These are phyloP conservation scores for Cochlearius cochlearius DNA, from an alignment of 2,113 vertebrate genomes.

Conservation along the genomic window DNA sequence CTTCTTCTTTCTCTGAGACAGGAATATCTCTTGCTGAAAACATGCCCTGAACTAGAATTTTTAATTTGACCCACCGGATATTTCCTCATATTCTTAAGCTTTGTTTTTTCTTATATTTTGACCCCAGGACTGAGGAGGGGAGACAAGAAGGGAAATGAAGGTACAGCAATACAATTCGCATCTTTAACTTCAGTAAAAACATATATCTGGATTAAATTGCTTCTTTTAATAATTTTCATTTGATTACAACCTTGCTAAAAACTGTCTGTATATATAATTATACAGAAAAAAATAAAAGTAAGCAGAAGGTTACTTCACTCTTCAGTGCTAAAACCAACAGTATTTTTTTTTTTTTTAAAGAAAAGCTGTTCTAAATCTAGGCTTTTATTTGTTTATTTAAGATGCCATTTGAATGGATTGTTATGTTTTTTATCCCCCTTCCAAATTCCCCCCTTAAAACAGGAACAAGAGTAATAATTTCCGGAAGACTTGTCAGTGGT, in stretches of 20 bases:
- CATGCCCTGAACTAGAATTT: background rate
- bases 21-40: background rate
- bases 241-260: background rate
- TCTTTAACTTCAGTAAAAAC: background rate
- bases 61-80: background rate
- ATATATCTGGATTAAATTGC: background rate
- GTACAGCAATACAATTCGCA: background rate
- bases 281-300: background rate
- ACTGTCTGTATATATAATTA: background rate
- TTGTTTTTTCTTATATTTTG: background rate
- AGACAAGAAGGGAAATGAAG: background rate
- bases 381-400: background rate
- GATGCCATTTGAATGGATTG: rapidly evolving
- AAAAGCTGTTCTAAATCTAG: background rate
- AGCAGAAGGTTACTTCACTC: background rate
- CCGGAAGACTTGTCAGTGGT: background rate
- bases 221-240: background rate
- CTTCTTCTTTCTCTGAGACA: background rate
- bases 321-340: background rate
- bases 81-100: background rate
- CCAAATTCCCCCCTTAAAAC: rapidly evolving
- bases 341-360: background rate
- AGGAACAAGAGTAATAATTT: background rate
- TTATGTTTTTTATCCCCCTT: rapidly evolving
- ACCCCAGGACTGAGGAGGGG: no score